These are phyloP conservation scores for Larimichthys crocea DNA, from an alignment of 2,113 vertebrate genomes.

Conservation along the genomic window DNA sequence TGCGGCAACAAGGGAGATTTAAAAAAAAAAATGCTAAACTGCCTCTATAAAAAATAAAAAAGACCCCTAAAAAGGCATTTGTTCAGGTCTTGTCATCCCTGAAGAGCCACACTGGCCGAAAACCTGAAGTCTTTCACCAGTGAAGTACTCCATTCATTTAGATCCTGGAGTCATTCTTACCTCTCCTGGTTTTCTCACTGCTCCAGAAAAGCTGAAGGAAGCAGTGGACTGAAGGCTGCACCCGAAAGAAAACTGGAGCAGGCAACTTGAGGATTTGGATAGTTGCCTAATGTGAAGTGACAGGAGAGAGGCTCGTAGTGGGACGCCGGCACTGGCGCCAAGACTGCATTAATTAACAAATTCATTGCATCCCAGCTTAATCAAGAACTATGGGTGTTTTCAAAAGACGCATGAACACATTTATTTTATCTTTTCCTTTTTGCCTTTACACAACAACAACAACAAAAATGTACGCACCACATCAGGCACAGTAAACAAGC, in stretches of 20 bases:
- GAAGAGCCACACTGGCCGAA: not conserved
- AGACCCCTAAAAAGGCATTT: too few species aligned
- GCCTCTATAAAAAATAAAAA: too few species aligned
- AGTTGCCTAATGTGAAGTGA: constrained; percentile 88
- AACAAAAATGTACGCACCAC: too few species aligned
- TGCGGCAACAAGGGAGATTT: not conserved
- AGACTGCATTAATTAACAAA: constrained; percentile 83
- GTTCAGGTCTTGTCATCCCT: not conserved
- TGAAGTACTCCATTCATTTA: not conserved
- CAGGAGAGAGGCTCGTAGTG: constrained; percentile 87
- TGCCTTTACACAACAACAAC: too few species aligned
- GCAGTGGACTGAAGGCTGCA: constrained; percentile 9
- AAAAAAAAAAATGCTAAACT: not conserved
- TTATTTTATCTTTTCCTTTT: too few species aligned
- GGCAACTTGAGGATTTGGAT: constrained; percentile 74
- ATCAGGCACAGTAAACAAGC: too few species aligned
- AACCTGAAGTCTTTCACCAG: too few species aligned
- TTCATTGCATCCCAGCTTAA: constrained; percentile 73
- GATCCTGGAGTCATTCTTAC: not conserved
- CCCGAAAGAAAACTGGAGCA: constrained; percentile 44
- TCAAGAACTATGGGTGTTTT: constrained; percentile 51
- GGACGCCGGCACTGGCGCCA: constrained; percentile 89
- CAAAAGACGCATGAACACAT: not conserved
- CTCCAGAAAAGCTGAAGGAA: not conserved
- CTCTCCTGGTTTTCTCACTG: not conserved